These are phyloP conservation scores for Synanthedon formicaeformis DNA, from an alignment of 2,888 invertebrate genomes.

Conservation along the genomic window DNA sequence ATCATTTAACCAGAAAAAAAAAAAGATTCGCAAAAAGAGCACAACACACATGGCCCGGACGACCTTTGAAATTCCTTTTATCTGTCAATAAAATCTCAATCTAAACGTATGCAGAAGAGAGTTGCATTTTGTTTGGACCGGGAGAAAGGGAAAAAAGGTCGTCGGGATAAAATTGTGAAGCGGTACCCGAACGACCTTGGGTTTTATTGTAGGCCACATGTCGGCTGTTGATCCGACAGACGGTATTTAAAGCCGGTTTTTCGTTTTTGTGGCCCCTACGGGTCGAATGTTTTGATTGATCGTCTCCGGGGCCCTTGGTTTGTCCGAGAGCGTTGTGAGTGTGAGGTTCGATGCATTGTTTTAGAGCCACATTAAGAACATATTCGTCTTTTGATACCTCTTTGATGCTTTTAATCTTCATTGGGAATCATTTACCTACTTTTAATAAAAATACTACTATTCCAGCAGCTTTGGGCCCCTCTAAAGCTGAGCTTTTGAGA, in stretches of 20 bases:
- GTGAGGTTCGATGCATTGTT: not conserved
- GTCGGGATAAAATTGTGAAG: conserved; percentile 49
- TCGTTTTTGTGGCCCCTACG: conserved; percentile 39
- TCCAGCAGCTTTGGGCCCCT: too few relatives aligned
- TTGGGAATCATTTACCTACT: too few relatives aligned
- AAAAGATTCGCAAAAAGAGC: conserved; percentile 56
- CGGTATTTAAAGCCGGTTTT: conserved; percentile 42
- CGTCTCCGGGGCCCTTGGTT: conserved; percentile 30
- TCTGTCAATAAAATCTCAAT: conserved; percentile 13
- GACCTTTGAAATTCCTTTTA: conserved; percentile 57
- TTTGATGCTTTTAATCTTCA: too few relatives aligned
- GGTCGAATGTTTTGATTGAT: conserved; percentile 49
- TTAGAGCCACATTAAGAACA: not conserved
- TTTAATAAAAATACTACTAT: too few relatives aligned
- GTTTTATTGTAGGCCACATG: conserved; percentile 61
- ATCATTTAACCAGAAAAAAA: conserved; percentile 24
- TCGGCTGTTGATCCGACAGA: conserved; percentile 47
- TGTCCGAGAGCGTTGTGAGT: not conserved
- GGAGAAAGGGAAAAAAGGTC: conserved; percentile 59
- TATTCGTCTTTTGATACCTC: too few relatives aligned
- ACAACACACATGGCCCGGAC: conserved; percentile 47
- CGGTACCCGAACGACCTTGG: conserved; percentile 64
- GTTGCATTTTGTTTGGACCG: conserved; percentile 20
- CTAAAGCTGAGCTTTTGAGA: too few relatives aligned
- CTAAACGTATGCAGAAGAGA: conserved; percentile 12